Evolutionary conservation across 2,888 invertebrate species (phyloP).

Genomic region (Cosmopolites sordidus): DNA sequence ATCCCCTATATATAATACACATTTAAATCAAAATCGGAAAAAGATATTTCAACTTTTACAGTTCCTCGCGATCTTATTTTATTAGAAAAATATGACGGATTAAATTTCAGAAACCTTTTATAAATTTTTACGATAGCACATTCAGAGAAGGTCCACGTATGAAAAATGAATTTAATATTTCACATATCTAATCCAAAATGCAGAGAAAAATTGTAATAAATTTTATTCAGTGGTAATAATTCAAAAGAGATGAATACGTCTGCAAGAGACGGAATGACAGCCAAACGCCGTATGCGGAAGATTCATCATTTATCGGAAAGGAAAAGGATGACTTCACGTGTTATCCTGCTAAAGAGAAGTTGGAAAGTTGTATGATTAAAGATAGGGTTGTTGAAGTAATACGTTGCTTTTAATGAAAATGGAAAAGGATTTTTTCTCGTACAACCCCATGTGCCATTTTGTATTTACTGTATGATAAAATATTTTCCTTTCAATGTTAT

Average conservation of each 20-base stretch:
- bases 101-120: background rate
- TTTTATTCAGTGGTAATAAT: slow-evolving; percentile 46
- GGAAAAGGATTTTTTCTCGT: too few species aligned
- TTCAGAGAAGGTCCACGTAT: background rate
- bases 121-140: background rate
- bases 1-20: too few species aligned
- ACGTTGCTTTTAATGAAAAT: too few species aligned
- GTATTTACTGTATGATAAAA: too few species aligned
- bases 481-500: too few species aligned
- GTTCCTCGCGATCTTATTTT: background rate
- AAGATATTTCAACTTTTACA: too few species aligned
- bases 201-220: slow-evolving; percentile 45
- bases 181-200: slow-evolving; percentile 42
- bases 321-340: slow-evolving; percentile 21
- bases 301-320: slow-evolving; percentile 47
- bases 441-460: too few species aligned
- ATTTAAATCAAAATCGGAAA: too few species aligned
- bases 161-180: slow-evolving; percentile 7
- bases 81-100: slow-evolving; percentile 1
- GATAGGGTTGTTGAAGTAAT: slow-evolving; percentile 27
- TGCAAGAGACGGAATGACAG: slow-evolving; percentile 43
- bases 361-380: slow-evolving; percentile 24
- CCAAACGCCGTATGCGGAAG: slow-evolving; percentile 33
- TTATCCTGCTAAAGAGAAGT: slow-evolving; percentile 11
- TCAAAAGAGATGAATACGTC: slow-evolving; percentile 47